phyloP scores from a whole-genome alignment of 2,797 vertebrate species.

The Parauchenoglanis ngamensis region DNA sequence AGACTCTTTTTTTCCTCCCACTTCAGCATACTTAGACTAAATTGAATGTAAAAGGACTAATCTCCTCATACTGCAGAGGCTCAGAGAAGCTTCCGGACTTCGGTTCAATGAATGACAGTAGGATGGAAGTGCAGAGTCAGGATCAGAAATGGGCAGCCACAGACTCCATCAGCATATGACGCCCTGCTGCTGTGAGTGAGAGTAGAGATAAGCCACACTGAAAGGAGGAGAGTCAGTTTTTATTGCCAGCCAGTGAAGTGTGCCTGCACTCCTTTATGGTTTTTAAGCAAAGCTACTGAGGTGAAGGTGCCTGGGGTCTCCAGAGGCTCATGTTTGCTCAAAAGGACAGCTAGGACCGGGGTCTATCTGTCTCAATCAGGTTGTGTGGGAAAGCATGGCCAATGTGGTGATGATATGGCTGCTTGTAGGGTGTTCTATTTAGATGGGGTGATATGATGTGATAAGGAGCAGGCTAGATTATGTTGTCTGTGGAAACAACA shows the following conservation, averaged over 20 bases:
- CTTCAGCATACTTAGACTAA: slow-evolving; percentile 63
- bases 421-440: neutral
- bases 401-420: slow-evolving; percentile 15
- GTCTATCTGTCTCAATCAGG: slow-evolving; percentile 26
- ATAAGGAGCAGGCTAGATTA: slow-evolving; percentile 19
- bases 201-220: slow-evolving; percentile 51
- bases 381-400: slow-evolving; percentile 20
- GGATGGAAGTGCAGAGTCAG: slow-evolving; percentile 50
- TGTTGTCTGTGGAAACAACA: slow-evolving; percentile 18
- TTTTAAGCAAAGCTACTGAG: slow-evolving; percentile 50
- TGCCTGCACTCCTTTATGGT: slow-evolving; percentile 44
- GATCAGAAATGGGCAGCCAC: slow-evolving; percentile 20
- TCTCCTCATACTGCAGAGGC: slow-evolving; percentile 51
- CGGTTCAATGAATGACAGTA: slow-evolving; percentile 50
- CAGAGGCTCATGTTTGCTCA: slow-evolving; percentile 32
- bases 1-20: slow-evolving; percentile 22
- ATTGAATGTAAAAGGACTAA: slow-evolving; percentile 71
- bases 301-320: slow-evolving; percentile 41
- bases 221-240: slow-evolving; percentile 50
- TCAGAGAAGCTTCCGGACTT: slow-evolving; percentile 51
- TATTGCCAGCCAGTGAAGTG: slow-evolving; percentile 51
- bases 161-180: slow-evolving; percentile 39
- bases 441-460: slow-evolving; percentile 20
- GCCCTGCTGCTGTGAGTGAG: slow-evolving; percentile 33
- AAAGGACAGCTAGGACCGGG: slow-evolving; percentile 38